Evolutionary conservation across 2,888 invertebrate genomes (phyloP), one percentile per base, ranked within the genome.

Genomic region (Osedax fenrisi): DNA sequence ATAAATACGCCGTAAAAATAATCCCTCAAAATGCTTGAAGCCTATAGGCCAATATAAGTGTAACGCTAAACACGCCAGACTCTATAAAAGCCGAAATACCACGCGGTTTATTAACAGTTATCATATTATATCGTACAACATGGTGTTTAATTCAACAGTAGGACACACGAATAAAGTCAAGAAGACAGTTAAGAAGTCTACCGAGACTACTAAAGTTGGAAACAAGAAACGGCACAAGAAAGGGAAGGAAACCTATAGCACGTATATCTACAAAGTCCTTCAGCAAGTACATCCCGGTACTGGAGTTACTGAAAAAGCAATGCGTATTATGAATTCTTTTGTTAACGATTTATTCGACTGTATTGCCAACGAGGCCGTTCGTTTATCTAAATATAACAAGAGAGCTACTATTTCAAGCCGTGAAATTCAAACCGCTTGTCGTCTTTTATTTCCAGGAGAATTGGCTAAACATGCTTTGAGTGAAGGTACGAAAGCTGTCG

Each of bases 391-490:
- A 76, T 77, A 81, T 78, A 82, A 81, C 77, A 78, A 77, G 67
- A 72, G 78, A 21, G 76, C 78, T 26, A 80, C 80, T 75, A 78
- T 78, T 75, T 88, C 88, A 0, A 89, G 88, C 77, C 86, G n/a
- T n/a, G n/a, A n/a, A n/a, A n/a, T n/a, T n/a, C n/a, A n/a, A n/a
- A n/a, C n/a, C n/a, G n/a, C n/a, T 89, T 74, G 90, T 0, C 87
- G 88, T 62, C 85, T 90, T 0, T 80, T 90, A 0, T 83, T 90
- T 2, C 90, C 90, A 0, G 90, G 90, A 3, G 90, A 91, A 81
- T 81, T 91, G 75, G 89, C 89, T 0, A 89, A 89, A 77, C 90
- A 90, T 82, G 90, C 90, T 0, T 88, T 80, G 41, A 76, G 76
- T 56, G 80, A 80, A 72, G 80, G 80, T 64, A 80, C 81, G 70